A percentile compares a stretch with the other conserved stretches of the same genome.
Conservation (phyloP, 2,113 vertebrate genomes). For the Erinaceus europaeus region DNA sequence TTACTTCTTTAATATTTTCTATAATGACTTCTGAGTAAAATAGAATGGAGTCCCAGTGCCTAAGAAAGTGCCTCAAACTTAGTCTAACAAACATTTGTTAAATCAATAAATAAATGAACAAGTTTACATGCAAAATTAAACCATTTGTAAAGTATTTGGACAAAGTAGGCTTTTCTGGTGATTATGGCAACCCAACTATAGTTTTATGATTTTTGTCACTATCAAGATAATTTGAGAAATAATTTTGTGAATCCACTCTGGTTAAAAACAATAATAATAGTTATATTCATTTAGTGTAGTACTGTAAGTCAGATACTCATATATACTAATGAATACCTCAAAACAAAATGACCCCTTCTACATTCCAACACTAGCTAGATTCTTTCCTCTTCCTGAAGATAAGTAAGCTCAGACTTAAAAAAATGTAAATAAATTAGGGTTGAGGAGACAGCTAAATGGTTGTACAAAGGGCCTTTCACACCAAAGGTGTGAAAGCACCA, state of each 20-base stretch:
- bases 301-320: neutral
- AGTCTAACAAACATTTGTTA: slow-evolving; percentile 10
- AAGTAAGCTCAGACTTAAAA: neutral
- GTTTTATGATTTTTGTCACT: slow-evolving; percentile 25
- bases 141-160: slow-evolving; percentile 16
- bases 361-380: neutral
- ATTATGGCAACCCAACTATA: neutral
- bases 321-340: neutral
- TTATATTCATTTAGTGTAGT: neutral
- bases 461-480: too few relatives aligned
- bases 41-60: neutral
- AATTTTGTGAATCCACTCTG: slow-evolving; percentile 2
- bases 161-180: slow-evolving; percentile 31
- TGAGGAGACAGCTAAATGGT: too few relatives aligned
- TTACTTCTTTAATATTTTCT: neutral
- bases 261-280: neutral
- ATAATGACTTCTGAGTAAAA: neutral
- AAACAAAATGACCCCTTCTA: neutral
- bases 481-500: too few relatives aligned
- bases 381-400: neutral
- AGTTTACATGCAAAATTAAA: neutral
- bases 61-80: neutral
- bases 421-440: neutral
- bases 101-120: neutral
- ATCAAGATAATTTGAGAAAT: neutral